Evolutionary conservation across 2,113 vertebrate species (phyloP).

Genomic region (Sylvilagus bachmani): DNA sequence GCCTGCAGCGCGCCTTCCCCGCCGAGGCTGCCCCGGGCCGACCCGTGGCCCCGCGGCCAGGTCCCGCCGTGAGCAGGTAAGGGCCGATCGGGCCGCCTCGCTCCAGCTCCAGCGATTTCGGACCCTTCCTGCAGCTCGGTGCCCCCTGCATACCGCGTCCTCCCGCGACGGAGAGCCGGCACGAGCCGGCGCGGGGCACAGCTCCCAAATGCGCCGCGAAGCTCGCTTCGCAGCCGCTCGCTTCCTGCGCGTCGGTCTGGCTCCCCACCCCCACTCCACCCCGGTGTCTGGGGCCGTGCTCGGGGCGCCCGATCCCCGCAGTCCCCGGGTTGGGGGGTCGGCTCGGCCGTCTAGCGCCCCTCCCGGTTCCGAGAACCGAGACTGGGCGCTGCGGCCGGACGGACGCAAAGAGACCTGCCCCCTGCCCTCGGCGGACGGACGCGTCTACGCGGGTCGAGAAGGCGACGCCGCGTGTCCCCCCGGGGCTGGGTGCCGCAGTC

Average conservation of each 20-base stretch:
- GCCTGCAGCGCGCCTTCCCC: background rate
- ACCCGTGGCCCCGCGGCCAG: background rate
- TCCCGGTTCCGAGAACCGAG: background rate
- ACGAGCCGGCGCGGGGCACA: background rate
- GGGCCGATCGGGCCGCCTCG: background rate
- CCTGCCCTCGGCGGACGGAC: background rate
- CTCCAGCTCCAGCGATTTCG: background rate
- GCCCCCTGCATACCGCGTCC: background rate
- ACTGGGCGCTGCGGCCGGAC: background rate
- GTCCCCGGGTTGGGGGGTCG: background rate
- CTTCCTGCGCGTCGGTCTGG: background rate
- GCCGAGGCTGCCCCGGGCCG: background rate
- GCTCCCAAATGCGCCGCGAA: background rate
- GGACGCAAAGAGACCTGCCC: background rate
- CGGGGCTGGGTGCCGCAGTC: background rate
- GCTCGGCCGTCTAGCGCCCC: background rate
- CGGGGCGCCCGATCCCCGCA: background rate
- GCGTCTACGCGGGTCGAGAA: background rate
- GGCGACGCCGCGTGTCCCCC: background rate
- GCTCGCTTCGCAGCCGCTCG: background rate
- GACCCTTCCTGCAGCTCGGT: background rate
- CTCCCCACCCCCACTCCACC: background rate
- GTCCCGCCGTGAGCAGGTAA: conserved; percentile 73
- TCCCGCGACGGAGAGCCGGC: background rate
- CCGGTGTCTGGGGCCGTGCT: background rate